A percentile compares a stretch with the other conserved stretches of the same genome.
phyloP scores from a whole-genome alignment of 2,888 invertebrate genomes.

The Encarsia formosa region DNA sequence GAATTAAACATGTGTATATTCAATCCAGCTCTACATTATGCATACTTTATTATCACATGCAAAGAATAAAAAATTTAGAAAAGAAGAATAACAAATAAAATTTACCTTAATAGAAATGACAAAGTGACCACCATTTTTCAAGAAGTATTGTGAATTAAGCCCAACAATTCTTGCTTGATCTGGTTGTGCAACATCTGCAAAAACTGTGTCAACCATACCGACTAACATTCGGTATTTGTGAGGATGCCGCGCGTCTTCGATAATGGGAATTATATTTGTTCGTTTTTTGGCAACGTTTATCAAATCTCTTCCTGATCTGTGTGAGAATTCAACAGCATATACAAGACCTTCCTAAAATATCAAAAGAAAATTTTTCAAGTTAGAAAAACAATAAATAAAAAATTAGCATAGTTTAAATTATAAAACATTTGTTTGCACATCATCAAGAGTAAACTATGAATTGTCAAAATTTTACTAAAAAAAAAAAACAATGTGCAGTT shows the following conservation, averaged over 20 bases:
- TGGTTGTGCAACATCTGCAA: conserved; percentile 99
- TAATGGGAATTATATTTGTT: conserved; percentile 97
- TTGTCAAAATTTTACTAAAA: conserved; percentile 6
- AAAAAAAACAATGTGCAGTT: conserved; percentile 24
- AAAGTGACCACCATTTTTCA: conserved; percentile 96
- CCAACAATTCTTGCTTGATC: conserved; percentile 98
- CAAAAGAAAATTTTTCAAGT: conserved; percentile 4
- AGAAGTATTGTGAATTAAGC: conserved; percentile 91
- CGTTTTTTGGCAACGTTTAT: conserved; percentile 98
- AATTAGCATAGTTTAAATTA: background rate
- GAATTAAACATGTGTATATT: conserved; percentile 7
- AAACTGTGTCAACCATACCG: conserved; percentile 97
- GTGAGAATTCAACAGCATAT: conserved; percentile 98
- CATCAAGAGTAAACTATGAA: conserved; percentile 1
- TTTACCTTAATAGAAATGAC: conserved; percentile 96
- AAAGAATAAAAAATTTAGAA: too few relatives aligned
- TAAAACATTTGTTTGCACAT: conserved; percentile 5
- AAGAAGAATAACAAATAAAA: background rate
- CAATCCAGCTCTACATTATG: conserved; percentile 19
- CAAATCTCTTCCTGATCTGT: conserved; percentile 92
- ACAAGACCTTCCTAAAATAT: conserved; percentile 82
- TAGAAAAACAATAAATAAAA: conserved; percentile 7
- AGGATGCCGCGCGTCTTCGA: conserved; percentile 98
- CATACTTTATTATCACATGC: too few relatives aligned
- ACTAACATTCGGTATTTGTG: conserved; percentile 99